These are phyloP conservation scores for Portunus trituberculatus DNA, from an alignment of 1,140 invertebrate genomes.

Conservation along the genomic window DNA sequence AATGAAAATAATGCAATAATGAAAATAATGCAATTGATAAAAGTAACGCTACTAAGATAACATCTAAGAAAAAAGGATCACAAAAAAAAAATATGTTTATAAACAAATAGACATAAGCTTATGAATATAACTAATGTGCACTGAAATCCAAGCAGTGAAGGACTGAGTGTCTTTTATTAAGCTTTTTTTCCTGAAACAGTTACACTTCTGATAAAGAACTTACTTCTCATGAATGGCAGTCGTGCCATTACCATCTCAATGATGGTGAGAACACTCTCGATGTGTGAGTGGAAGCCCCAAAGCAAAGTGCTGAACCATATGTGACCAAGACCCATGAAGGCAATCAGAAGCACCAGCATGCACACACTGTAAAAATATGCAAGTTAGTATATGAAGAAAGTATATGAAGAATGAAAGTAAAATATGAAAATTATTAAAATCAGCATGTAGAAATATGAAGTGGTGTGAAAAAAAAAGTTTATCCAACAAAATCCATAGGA, in stretches of 20 bases:
- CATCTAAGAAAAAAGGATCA: no score
- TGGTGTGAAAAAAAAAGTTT: no score
- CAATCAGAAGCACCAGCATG: conserved; percentile 32
- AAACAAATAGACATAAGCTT: neutral
- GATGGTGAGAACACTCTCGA: conserved; percentile 31
- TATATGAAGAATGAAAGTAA: neutral
- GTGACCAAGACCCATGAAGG: conserved; percentile 35
- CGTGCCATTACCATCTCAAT: conserved; percentile 29
- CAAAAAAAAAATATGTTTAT: neutral
- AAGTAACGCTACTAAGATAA: no score
- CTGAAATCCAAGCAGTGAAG: no score
- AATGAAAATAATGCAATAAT: no score
- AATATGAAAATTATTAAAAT: no score
- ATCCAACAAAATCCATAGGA: neutral
- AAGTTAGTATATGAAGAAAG: neutral
- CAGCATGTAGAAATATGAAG: no score
- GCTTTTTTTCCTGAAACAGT: no score
- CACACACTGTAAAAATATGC: neutral
- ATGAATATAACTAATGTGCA: no score
- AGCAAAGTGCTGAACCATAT: conserved; percentile 49
- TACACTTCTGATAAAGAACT: neutral
- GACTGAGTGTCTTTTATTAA: no score
- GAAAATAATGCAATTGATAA: no score
- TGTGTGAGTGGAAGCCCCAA: conserved; percentile 42
- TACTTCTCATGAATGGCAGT: conserved; percentile 44